Evolutionary conservation across 2,113 vertebrate genomes (phyloP).

Genomic region (Paracanthobrama guichenoti): DNA sequence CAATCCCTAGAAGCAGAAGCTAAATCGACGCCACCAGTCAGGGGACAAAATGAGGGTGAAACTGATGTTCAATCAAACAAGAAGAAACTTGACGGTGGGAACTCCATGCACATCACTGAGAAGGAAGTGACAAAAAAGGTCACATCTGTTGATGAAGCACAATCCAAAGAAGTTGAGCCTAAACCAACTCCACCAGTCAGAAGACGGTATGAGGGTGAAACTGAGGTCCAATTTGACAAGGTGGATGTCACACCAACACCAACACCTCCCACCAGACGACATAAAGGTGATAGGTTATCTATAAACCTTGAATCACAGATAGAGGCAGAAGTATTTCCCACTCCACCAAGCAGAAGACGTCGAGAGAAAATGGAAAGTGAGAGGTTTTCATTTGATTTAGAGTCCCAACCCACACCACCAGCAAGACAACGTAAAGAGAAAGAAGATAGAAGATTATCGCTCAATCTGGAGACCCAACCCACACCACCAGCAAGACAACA

Average conservation of each 20-base stretch:
- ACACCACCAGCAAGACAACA: conserved; percentile 17
- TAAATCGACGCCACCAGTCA: background rate
- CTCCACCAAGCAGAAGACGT: conserved; percentile 41
- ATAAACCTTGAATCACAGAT: conserved; percentile 9
- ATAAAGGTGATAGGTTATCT: background rate
- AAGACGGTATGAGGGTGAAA: background rate
- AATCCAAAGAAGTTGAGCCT: background rate
- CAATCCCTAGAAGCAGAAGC: background rate
- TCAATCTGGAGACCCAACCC: conserved; percentile 19
- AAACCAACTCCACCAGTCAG: background rate
- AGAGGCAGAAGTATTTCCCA: conserved; percentile 24
- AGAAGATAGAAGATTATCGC: conserved; percentile 26
- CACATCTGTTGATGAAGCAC: background rate
- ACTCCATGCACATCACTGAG: background rate
- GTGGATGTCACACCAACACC: conserved; percentile 24
- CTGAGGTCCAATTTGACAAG: background rate
- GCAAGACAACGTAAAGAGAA: conserved; percentile 30
- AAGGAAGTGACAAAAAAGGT: background rate
- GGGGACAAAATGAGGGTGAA: background rate
- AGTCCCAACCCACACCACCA: conserved; percentile 40
- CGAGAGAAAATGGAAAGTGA: conserved; percentile 21
- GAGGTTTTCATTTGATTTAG: conserved; percentile 12
- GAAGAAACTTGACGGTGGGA: background rate
- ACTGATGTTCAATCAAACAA: background rate
- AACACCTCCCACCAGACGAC: conserved; percentile 37